A percentile compares a stretch with the other conserved stretches of the same genome.
Evolutionary conservation across 2,888 invertebrate genomes (phyloP).

Genomic region (Steinernema hermaphroditum): DNA sequence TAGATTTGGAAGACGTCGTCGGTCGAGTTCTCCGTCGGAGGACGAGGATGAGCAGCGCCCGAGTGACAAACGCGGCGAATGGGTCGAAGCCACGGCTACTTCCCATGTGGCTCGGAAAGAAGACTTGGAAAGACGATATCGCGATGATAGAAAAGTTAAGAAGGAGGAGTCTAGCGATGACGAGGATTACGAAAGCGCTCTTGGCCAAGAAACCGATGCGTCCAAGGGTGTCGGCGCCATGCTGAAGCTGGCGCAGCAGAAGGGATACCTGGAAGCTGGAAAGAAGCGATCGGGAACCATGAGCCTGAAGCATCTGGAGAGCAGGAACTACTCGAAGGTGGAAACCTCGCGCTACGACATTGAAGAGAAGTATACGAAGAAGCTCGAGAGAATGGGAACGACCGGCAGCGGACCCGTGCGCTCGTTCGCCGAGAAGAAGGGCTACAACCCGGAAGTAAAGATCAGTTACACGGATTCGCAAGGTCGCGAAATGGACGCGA

Average conservation of each 20-base stretch:
- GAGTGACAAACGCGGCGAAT: constrained; percentile 5
- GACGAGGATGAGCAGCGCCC: constrained; percentile 35
- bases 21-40: background rate
- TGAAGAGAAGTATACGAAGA: constrained; percentile 66
- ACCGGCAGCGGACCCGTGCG: constrained; percentile 60
- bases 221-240: constrained; percentile 77
- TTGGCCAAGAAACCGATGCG: constrained; percentile 62
- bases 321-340: constrained; percentile 50
- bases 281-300: constrained; percentile 39
- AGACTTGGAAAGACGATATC: constrained; percentile 37
- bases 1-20: constrained; percentile 1
- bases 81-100: constrained; percentile 4
- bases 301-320: constrained; percentile 59
- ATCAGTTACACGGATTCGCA: constrained; percentile 86
- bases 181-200: constrained; percentile 54
- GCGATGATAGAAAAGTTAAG: constrained; percentile 43
- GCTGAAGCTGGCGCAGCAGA: constrained; percentile 59
- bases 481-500: constrained; percentile 85
- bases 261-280: constrained; percentile 42
- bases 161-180: constrained; percentile 40
- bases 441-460: constrained; percentile 68
- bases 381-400: constrained; percentile 64
- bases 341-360: constrained; percentile 57
- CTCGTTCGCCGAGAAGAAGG: constrained; percentile 62
- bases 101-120: background rate